phyloP scores from a whole-genome alignment of 2,797 vertebrate species.

The Toxotes lorentzi region DNA sequence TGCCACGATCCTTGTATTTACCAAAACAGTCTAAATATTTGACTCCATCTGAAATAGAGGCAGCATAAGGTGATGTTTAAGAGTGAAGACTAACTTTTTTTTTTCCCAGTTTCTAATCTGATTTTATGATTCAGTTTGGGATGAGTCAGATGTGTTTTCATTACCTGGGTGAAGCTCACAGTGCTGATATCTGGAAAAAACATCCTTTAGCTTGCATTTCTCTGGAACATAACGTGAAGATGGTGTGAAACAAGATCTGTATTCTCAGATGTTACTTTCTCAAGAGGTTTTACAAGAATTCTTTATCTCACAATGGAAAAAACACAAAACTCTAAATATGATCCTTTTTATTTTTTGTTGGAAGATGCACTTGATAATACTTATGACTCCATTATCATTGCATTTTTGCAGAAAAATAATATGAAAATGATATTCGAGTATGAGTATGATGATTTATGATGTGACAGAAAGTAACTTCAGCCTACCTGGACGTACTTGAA shows the following conservation, averaged over 20 bases:
- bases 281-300: neutral
- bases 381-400: neutral
- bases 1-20: accelerated
- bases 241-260: slow-evolving; percentile 8
- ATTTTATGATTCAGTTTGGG: neutral
- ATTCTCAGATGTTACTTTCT: neutral
- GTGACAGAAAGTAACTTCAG: neutral
- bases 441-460: neutral
- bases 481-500: slow-evolving; percentile 27
- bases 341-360: neutral
- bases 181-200: slow-evolving; percentile 29
- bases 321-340: neutral
- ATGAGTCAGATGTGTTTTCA: neutral
- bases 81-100: neutral
- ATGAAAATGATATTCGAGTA: neutral
- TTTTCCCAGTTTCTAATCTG: too few species aligned
- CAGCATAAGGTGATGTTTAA: neutral
- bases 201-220: neutral
- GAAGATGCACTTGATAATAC: neutral
- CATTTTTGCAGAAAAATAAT: too few species aligned
- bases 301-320: neutral
- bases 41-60: slow-evolving; percentile 70
- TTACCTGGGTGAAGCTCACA: slow-evolving; percentile 77
- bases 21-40: slow-evolving; percentile 74
- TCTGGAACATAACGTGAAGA: slow-evolving; percentile 57